Evolutionary conservation across 1,140 invertebrate species (phyloP).

Genomic region (Drosophila lowei): DNA sequence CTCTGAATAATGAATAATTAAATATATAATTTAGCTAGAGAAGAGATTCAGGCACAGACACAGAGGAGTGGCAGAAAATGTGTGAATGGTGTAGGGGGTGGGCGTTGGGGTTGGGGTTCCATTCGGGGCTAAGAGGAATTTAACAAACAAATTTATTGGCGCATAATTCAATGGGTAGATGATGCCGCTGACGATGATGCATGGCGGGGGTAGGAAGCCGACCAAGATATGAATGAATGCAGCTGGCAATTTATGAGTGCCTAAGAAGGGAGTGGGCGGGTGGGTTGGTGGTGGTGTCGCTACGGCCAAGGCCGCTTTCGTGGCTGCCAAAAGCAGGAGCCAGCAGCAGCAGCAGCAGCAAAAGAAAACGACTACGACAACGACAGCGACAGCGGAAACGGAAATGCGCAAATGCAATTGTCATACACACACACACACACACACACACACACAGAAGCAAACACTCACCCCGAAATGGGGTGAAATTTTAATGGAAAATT

Average conservation of each 20-base stretch:
- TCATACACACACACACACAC: slow-evolving; percentile 36
- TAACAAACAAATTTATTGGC: slow-evolving; percentile 70
- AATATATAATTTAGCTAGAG: slow-evolving; percentile 14
- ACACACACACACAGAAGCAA: slow-evolving; percentile 2
- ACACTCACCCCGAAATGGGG: slow-evolving; percentile 6
- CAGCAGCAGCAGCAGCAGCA: slow-evolving; percentile 26
- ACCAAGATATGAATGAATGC: slow-evolving; percentile 64
- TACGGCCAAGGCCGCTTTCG: slow-evolving; percentile 50
- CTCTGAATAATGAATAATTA: slow-evolving; percentile 29
- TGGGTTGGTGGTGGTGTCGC: not conserved
- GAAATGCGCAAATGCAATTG: slow-evolving; percentile 71
- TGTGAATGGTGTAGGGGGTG: too few relatives aligned
- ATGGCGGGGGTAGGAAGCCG: slow-evolving; percentile 33
- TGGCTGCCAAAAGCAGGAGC: slow-evolving; percentile 51
- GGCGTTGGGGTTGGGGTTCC: slow-evolving; percentile 41
- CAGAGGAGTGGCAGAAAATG: too few relatives aligned
- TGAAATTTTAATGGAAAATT: slow-evolving; percentile 73
- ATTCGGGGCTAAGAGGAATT: slow-evolving; percentile 22
- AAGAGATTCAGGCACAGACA: not conserved
- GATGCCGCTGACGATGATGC: slow-evolving; percentile 63
- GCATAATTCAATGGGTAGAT: slow-evolving; percentile 62
- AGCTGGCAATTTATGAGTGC: slow-evolving; percentile 60
- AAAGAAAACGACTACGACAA: slow-evolving; percentile 34
- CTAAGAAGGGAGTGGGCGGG: not conserved
- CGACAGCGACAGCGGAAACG: slow-evolving; percentile 55